A percentile compares a stretch with the other conserved stretches of the same genome.
Conservation (phyloP, 2,113 vertebrate species). For the Pheucticus melanocephalus region DNA sequence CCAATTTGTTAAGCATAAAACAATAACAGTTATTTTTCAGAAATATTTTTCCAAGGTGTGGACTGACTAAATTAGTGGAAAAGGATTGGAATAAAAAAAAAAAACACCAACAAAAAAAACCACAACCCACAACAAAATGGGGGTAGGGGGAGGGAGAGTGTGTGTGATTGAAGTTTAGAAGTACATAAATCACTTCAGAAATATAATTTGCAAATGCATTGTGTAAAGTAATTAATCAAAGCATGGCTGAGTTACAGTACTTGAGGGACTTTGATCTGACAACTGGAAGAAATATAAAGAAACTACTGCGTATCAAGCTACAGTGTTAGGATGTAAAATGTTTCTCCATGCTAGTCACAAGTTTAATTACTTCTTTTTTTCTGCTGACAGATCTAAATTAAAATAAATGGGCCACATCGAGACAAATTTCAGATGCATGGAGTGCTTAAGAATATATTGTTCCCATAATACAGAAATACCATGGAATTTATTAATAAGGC, state of each 20-base stretch:
- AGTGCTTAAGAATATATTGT: constrained; percentile 61
- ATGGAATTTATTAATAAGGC: constrained; percentile 36
- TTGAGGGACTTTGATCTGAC: constrained; percentile 76
- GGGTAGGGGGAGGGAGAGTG: background rate
- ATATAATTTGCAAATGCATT: constrained; percentile 70
- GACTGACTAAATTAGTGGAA: background rate
- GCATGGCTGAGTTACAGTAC: constrained; percentile 57
- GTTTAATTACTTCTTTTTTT: constrained; percentile 76
- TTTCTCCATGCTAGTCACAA: constrained; percentile 70
- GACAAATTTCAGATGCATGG: constrained; percentile 69
- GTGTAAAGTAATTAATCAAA: constrained; percentile 77
- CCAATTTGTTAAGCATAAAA: constrained; percentile 25
- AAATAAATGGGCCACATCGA: constrained; percentile 77
- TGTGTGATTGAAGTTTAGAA: constrained; percentile 45
- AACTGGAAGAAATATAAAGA: constrained; percentile 64
- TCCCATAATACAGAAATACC: constrained; percentile 43
- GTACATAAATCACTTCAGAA: constrained; percentile 63
- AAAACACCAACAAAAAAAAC: no score
- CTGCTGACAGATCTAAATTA: constrained; percentile 73
- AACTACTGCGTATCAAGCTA: constrained; percentile 40
- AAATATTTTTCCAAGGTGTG: background rate
- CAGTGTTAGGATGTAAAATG: constrained; percentile 60
- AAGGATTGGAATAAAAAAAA: background rate
- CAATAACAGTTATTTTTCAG: background rate
- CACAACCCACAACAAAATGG: background rate